These are phyloP conservation scores for Phyllotreta striolata DNA, from an alignment of 2,888 invertebrate genomes.

Conservation along the genomic window DNA sequence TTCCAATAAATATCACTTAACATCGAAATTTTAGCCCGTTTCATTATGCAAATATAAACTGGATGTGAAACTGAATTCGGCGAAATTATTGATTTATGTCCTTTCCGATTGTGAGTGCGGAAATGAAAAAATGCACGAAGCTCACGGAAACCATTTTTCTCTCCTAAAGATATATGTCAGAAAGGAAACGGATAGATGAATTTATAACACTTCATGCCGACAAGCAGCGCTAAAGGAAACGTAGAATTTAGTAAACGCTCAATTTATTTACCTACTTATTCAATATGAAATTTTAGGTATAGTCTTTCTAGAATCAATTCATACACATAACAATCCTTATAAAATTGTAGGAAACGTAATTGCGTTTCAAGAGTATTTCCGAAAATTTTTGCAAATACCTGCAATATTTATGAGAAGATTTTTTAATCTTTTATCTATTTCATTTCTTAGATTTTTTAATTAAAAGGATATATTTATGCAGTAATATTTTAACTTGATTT, in stretches of 20 bases:
- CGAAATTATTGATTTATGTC: slow-evolving; percentile 21
- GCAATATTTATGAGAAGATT: no score
- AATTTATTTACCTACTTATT: background rate
- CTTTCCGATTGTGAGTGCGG: slow-evolving; percentile 24
- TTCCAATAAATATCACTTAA: no score
- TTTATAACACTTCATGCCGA: slow-evolving; percentile 15
- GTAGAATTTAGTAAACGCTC: background rate
- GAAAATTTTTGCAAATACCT: no score
- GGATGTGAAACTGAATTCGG: background rate
- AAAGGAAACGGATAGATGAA: slow-evolving; percentile 26
- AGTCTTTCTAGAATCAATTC: no score
- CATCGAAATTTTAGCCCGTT: no score
- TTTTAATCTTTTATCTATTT: no score
- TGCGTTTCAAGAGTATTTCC: no score
- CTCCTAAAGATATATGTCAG: slow-evolving; percentile 19
- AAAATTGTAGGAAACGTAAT: no score
- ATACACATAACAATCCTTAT: no score
- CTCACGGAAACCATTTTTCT: slow-evolving; percentile 19
- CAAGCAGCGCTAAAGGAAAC: slow-evolving; percentile 4
- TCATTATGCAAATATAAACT: slow-evolving; percentile 2
- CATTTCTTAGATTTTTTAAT: no score
- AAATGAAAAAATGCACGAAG: slow-evolving; percentile 26
- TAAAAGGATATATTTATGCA: no score
- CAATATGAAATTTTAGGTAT: background rate
- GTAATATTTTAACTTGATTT: no score